Base-by-base conservation (phyloP, 1,140 invertebrate species). In the Drosophila asahinai region DNA sequence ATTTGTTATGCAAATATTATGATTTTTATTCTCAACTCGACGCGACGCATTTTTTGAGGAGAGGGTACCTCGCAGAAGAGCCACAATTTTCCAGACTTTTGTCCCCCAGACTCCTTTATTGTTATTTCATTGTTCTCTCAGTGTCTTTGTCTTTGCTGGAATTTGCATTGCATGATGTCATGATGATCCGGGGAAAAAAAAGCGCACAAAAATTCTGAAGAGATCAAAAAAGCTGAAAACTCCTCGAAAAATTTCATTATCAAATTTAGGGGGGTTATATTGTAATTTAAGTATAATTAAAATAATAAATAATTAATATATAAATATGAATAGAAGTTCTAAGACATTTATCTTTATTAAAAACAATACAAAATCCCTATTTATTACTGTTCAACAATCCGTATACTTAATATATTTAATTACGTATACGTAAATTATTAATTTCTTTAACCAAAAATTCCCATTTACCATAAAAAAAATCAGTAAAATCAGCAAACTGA, bases 1-100 rank as follows among this genome's bases (percentile, higher is more conserved):
- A 89, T 90, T 89, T 70, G 66, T 66, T 89, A 72, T 36, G 86
- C 81, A 89, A 89, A 89, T 89, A 89, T 87, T 82, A 80, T 86
- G 64, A 47, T 51, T 67, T 52, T 77, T 55, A 52, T 77, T 77
- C 52, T 77, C 25, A 11, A 14, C 19, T 55, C 14, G 49, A 17
- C 38, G 4, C 36, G 36, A n/a, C 45, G 45, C 33, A 67, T 33
- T 77, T 67, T 73, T 51, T 4, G 22, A 25, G 22, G 22, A 25
- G 22, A 25, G 22, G 22, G 22, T 1, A 25, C 12, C 17, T 17
- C n/a, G 11, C 14, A 19, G 12, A 40, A 43, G n/a, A 71, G 49
- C 14, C 17, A 73, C 47, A 49, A 72, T 73, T 72, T 73, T 73
- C 70, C 67, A 30, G 43, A 71, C 52, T 63, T 63, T 63, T 74